Conservation (phyloP, 2,113 vertebrate species). For the Zingel zingel region DNA sequence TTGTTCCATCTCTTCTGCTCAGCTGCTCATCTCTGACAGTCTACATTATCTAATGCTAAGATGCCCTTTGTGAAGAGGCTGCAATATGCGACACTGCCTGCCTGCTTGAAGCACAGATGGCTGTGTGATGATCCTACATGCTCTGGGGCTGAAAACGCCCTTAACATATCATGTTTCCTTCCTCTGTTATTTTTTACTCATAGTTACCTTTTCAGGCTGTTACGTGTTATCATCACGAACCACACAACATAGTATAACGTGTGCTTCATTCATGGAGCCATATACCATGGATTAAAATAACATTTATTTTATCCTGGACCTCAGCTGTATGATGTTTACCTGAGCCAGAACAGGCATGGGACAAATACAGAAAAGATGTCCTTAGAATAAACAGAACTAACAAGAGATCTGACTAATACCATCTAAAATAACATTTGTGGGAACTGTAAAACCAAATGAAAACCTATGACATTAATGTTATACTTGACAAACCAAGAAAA, state of each 20-base stretch:
- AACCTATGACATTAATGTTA: not conserved
- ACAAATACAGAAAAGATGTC: not conserved
- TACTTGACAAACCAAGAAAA: not conserved
- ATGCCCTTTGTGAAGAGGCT: conserved; percentile 67
- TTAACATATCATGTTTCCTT: conserved; percentile 65
- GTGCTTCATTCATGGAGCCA: not conserved
- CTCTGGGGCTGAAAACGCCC: conserved; percentile 40
- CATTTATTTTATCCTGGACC: not conserved
- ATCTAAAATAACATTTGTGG: not conserved
- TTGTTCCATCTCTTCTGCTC: conserved; percentile 67
- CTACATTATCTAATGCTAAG: conserved; percentile 55
- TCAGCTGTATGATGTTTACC: conserved; percentile 3
- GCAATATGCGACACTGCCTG: conserved; percentile 21
- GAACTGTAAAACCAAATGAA: not conserved
- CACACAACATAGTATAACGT: not conserved
- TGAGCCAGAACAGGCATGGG: not conserved
- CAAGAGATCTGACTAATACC: not conserved
- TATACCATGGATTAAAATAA: not conserved
- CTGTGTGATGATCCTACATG: conserved; percentile 44
- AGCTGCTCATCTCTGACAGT: conserved; percentile 61
- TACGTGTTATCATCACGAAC: not conserved
- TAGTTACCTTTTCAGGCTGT: conserved; percentile 11
- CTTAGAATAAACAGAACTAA: not conserved
- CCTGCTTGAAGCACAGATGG: conserved; percentile 63
- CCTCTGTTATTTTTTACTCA: conserved; percentile 26